Conservation (phyloP, 2,113 vertebrate genomes). For the Cyanistes caeruleus region DNA sequence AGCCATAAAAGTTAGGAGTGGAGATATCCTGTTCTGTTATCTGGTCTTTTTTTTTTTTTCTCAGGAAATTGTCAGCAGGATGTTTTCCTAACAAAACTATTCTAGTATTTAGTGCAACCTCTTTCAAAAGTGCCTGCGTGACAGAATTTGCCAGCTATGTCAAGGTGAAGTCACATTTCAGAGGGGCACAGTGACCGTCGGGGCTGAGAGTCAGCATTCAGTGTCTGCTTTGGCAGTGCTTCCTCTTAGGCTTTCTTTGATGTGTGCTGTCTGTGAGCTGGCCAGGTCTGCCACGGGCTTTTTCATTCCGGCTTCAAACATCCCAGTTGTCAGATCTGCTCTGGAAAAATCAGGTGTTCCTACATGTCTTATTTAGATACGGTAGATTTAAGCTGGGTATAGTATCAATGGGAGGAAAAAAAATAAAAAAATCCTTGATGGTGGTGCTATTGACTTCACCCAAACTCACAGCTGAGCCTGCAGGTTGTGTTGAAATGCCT, state of each 20-base stretch:
- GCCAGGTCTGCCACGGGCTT: neutral
- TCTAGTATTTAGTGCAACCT: neutral
- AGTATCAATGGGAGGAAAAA: neutral
- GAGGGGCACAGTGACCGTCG: neutral
- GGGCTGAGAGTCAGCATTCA: neutral
- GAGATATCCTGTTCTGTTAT: constrained; percentile 51
- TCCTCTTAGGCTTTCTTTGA: neutral
- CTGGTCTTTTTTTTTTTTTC: neutral
- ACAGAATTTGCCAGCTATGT: constrained; percentile 36
- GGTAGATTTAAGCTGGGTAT: neutral
- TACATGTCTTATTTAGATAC: neutral
- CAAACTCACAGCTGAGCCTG: neutral
- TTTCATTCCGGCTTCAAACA: neutral
- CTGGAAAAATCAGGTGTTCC: neutral
- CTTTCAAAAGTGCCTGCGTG: constrained; percentile 38
- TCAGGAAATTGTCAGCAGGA: constrained; percentile 63
- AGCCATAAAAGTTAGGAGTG: constrained; percentile 13
- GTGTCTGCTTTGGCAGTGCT: neutral
- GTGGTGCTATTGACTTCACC: neutral
- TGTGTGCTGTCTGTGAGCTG: neutral
- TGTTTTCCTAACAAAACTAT: constrained; percentile 53
- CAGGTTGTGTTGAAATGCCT: neutral
- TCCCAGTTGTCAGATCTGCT: neutral
- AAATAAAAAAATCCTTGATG: neutral
- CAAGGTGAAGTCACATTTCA: constrained; percentile 25